Evolutionary conservation across 2,797 vertebrate genomes (phyloP), one percentile per base, ranked within the genome.

Genomic region (Australoheros facetus): DNA sequence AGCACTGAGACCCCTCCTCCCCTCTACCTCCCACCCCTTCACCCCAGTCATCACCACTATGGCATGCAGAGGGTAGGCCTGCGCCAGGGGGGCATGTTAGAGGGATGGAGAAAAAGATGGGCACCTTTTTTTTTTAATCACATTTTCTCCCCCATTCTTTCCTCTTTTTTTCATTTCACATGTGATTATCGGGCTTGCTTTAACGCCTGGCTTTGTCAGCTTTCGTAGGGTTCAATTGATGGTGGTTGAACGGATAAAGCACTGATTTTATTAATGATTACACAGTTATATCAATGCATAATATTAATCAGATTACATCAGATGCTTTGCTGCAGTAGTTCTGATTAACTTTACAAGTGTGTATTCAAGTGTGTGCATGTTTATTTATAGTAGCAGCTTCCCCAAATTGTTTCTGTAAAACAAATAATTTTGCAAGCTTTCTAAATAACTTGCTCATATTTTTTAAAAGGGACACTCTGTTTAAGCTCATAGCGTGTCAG

Each of bases 1-100:
- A 98, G 98, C 95, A 97, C 97, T 4, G 98, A 99, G 95, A 99
- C 98, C 1, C 97, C 97, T 2, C 97, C 98, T 16, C 97, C 98
- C 0, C 96, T 99, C 30, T 99, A 99, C 1, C 96, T 99, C 86
- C 85, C 97, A 14, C 95, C 97, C 0, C 95, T 97, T 42, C 97
- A 98, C 0, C 96, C 97, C 2, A 96, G 95, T 26, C 93, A 97
- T 3, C 94, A 95, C 80, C 94, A 97, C 92, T 94, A 96, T 93
- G 97, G 97, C 95, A 98, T 99, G 97, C 98, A 98, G 91, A 97
- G 97, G 97, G 98, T 99, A 94, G 80, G 95, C 55, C 45, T 39
- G 64, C 34, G 19, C 71, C 72, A 12, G 60, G 53, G 70, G 10
- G 77, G 55, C 59, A 12, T 2, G 0, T 37, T 10, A 26, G 21